phyloP scores from a whole-genome alignment of 2,113 vertebrate genomes.

The Stigmatopora nigra region DNA sequence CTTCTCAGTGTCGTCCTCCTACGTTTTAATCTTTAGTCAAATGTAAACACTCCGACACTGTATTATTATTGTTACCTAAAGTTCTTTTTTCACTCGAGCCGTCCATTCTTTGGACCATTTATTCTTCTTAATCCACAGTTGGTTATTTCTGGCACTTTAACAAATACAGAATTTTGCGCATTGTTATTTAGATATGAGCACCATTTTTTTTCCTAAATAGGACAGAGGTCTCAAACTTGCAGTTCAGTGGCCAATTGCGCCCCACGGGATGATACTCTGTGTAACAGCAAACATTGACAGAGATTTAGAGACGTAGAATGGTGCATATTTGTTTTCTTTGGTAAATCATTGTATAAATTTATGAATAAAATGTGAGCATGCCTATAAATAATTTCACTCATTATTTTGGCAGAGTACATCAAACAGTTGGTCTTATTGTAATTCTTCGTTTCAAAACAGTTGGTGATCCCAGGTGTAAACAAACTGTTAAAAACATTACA shows the following conservation, averaged over 20 bases:
- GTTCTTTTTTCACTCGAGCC: background rate
- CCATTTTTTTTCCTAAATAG: too few relatives aligned
- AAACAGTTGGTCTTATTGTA: background rate
- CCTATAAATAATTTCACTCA: too few relatives aligned
- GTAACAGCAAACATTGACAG: background rate
- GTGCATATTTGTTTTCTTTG: background rate
- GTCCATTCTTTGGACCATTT: background rate
- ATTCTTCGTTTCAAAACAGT: background rate
- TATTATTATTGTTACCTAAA: background rate
- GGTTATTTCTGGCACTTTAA: too few relatives aligned
- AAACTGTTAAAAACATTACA: too few relatives aligned
- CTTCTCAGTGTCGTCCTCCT: conserved; percentile 55
- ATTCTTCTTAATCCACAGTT: too few relatives aligned
- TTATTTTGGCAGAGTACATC: background rate
- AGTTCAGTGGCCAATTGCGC: too few relatives aligned
- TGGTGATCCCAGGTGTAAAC: too few relatives aligned
- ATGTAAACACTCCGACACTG: conserved; percentile 38
- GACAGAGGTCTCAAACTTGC: too few relatives aligned
- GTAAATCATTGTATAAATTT: background rate
- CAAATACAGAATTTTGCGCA: too few relatives aligned
- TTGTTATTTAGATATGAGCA: too few relatives aligned
- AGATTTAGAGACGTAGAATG: background rate
- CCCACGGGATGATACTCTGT: background rate
- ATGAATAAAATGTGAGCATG: background rate
- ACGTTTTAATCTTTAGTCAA: conserved; percentile 44